Evolutionary conservation across 1,140 invertebrate genomes (phyloP).

Genomic region (Akabosia matsudoensis): DNA sequence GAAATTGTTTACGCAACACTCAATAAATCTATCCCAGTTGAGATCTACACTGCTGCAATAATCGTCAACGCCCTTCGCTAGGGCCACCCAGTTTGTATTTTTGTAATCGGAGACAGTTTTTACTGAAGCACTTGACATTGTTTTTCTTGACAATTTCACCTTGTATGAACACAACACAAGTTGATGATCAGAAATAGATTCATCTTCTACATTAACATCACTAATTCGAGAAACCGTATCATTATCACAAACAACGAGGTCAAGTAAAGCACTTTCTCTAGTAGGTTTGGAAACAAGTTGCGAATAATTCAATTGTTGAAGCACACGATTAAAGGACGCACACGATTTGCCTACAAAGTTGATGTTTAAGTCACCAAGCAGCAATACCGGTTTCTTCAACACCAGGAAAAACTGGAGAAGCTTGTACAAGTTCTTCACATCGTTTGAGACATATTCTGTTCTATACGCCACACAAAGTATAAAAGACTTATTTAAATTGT

Average conservation of each 20-base stretch:
- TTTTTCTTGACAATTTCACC: background rate
- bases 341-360: background rate
- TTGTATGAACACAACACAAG: background rate
- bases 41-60: too few species aligned
- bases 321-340: background rate
- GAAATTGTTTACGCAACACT: too few species aligned
- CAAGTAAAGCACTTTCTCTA: background rate
- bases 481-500: background rate
- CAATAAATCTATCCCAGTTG: too few species aligned
- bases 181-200: background rate
- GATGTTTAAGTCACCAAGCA: slow-evolving; percentile 11
- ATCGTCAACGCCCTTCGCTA: too few species aligned
- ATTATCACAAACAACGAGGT: background rate
- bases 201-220: background rate
- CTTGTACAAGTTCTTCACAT: background rate
- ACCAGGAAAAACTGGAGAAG: background rate
- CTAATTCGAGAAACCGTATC: background rate
- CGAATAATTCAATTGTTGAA: background rate
- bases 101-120: background rate
- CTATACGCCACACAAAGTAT: background rate
- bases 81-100: too few species aligned
- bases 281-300: slow-evolving; percentile 2
- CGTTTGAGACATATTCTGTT: background rate
- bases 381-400: background rate
- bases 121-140: background rate